These are phyloP conservation scores for Andrena bucephala DNA, from an alignment of 2,888 invertebrate genomes.

Conservation along the genomic window DNA sequence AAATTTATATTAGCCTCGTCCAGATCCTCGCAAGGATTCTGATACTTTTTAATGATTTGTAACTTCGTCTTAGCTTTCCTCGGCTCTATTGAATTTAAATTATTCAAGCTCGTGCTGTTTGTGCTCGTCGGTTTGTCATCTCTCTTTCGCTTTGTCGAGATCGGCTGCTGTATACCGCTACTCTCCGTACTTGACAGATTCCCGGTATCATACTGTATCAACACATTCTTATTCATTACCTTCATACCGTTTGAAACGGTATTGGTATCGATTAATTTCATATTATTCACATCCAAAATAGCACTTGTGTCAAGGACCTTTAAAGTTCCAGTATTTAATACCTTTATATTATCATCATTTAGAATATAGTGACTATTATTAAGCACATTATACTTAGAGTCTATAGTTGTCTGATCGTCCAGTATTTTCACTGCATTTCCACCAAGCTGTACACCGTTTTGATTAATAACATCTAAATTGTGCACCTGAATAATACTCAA, in stretches of 20 bases:
- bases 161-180: conserved; percentile 48
- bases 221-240: conserved; percentile 72
- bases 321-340: conserved; percentile 75
- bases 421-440: conserved; percentile 76
- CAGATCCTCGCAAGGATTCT: conserved; percentile 76
- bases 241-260: conserved; percentile 68
- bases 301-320: conserved; percentile 77
- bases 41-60: conserved; percentile 78
- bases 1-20: conserved; percentile 83
- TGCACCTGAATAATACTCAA: conserved; percentile 72
- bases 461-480: conserved; percentile 79
- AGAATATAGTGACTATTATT: conserved; percentile 77
- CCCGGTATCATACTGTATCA: conserved; percentile 69
- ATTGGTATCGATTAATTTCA: conserved; percentile 76
- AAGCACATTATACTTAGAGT: conserved; percentile 76
- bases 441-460: conserved; percentile 75
- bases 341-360: conserved; percentile 77
- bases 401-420: conserved; percentile 74
- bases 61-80: conserved; percentile 79
- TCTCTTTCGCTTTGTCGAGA: conserved; percentile 79
- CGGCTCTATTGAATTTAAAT: conserved; percentile 79
- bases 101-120: conserved; percentile 74
- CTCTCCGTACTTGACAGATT: conserved; percentile 51
- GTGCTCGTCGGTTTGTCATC: conserved; percentile 74
- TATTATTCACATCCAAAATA: conserved; percentile 76